Percentiles rank a stretch among this genome's conserved stretches.
Evolutionary conservation across 2,888 invertebrate genomes (phyloP).

Genomic region (Callosobruchus maculatus): DNA sequence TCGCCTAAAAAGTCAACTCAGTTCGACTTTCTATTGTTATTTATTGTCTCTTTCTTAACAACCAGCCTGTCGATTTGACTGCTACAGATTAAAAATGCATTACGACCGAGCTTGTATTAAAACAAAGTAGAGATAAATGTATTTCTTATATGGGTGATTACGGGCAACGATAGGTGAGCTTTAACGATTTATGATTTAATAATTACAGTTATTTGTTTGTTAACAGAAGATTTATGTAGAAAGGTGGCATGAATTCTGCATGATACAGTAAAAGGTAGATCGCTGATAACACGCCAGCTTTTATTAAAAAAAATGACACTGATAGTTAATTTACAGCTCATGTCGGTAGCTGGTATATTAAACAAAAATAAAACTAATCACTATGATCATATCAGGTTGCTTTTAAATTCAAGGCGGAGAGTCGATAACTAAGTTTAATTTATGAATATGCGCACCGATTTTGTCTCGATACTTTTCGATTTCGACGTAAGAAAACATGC

Average conservation of each 20-base stretch:
- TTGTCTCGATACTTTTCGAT: too few relatives aligned
- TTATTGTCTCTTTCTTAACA: not conserved
- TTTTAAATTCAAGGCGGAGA: not conserved
- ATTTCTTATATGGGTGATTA: not conserved
- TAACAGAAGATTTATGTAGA: not conserved
- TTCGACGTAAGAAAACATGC: too few relatives aligned
- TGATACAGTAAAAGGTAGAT: not conserved
- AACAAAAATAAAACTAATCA: not conserved
- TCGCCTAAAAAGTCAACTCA: not conserved
- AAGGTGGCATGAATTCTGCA: not conserved
- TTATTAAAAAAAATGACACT: not conserved
- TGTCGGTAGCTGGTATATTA: not conserved
- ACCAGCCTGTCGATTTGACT: not conserved
- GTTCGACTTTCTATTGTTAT: not conserved
- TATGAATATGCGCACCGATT: too few relatives aligned
- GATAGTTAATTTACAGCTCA: not conserved
- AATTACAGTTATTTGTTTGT: not conserved
- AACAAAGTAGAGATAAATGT: not conserved
- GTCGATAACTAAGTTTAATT: too few relatives aligned
- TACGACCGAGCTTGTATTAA: not conserved
- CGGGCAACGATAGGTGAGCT: not conserved
- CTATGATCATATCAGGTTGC: not conserved
- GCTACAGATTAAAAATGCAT: not conserved
- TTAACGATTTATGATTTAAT: not conserved
- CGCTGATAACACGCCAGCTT: not conserved